Base-by-base conservation (phyloP, 2,113 vertebrate genomes). In the Podarcis muralis region DNA sequence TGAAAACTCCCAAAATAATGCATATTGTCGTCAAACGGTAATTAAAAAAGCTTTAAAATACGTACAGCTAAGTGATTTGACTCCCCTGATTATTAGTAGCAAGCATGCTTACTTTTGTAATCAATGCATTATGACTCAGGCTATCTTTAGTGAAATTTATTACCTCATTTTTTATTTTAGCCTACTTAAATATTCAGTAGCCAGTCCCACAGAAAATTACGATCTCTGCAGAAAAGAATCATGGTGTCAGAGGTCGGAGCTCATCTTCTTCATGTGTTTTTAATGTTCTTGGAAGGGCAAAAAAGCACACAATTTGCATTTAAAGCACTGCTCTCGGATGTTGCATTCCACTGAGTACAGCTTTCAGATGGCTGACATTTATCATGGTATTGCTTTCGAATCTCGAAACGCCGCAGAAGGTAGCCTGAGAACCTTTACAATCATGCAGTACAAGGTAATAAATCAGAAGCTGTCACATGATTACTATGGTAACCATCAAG, bases 401-500 rank as follows among this genome's bases (percentile, higher is more conserved):
- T 96, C 92, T 92, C 87, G 94, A 96, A 96, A 82, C 74, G 84
- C 92, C 92, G 93, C 94, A 96, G 93, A 96, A 96, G 95, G 95
- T 95, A 97, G 94, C 94, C 85, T 57, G 92, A 95, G 95, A 96
- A 88, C 93, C 94, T 93, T 95, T 95, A 92, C 86, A 92, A 86
- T 91, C 68, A 57, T 93, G 84, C 90, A 88, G 89, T 93, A 89
- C 93, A 90, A 95, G 91, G 96, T 93, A 95, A 96, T 97, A 97
- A 96, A 97, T 97, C 96, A 87, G 81, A 91, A 91, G 89, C 95
- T 95, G 97, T 93, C 93, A 95, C 88, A 89, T 80, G 93, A 97
- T 98, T 95, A 93, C 97, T 97, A 98, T 98, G 97, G 97, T 96
- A 97, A 98, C 97, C 92, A 83, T 92, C 92, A 95, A 95, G 95